Conservation (phyloP, 2,888 invertebrate species). For the Eulithis prunata region DNA sequence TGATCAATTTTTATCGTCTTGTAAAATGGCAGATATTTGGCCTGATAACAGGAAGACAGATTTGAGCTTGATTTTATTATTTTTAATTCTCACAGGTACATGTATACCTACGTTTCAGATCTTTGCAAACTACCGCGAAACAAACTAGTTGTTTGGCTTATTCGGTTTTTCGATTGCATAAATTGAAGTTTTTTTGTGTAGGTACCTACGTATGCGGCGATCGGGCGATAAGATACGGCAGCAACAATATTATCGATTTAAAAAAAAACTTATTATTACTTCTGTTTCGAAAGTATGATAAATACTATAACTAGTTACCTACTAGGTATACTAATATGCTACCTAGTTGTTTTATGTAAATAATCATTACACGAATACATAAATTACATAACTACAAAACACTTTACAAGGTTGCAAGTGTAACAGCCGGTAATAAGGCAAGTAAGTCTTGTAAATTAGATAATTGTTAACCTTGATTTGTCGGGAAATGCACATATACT, state of each 20-base stretch:
- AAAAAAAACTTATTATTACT: not conserved
- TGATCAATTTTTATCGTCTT: not conserved
- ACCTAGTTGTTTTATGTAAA: slow-evolving; percentile 44
- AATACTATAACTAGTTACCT: slow-evolving; percentile 14
- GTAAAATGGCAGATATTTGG: slow-evolving; percentile 39
- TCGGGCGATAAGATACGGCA: too few species aligned
- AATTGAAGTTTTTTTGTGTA: too few species aligned
- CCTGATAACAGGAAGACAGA: slow-evolving; percentile 51
- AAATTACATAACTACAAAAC: slow-evolving; percentile 28
- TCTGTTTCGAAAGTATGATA: slow-evolving; percentile 18
- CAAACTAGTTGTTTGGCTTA: too few species aligned
- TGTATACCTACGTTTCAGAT: not conserved
- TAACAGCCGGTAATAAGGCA: slow-evolving; percentile 78
- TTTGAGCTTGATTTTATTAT: slow-evolving; percentile 41
- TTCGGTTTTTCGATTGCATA: too few species aligned
- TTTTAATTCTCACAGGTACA: not conserved
- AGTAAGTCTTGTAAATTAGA: slow-evolving; percentile 66
- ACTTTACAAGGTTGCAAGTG: slow-evolving; percentile 47
- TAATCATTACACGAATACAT: slow-evolving; percentile 41
- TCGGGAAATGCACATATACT: slow-evolving; percentile 10
- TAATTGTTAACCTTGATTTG: slow-evolving; percentile 37
- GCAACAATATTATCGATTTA: not conserved
- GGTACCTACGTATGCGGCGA: too few species aligned
- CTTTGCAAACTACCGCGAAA: too few species aligned
- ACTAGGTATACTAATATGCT: slow-evolving; percentile 18